Conservation (phyloP, 2,888 invertebrate species). For the Polydrusus tereticollis region DNA sequence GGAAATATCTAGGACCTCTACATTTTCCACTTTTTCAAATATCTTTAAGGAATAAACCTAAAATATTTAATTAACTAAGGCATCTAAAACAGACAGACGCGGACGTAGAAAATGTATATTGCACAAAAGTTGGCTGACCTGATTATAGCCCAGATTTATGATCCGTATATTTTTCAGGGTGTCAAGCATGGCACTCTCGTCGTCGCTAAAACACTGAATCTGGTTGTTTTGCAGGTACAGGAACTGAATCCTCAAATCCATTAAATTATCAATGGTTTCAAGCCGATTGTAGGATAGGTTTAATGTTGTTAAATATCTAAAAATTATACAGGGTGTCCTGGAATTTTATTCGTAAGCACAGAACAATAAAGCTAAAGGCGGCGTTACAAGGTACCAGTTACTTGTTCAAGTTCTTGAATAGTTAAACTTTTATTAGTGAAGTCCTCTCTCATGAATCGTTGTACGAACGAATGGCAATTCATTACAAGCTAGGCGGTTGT, state of each 20-base stretch:
- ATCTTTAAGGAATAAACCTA: constrained; percentile 66
- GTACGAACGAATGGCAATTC: too few species aligned
- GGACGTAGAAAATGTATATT: too few species aligned
- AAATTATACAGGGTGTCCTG: too few species aligned
- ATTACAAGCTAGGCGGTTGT: too few species aligned
- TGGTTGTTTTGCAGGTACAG: constrained; percentile 56
- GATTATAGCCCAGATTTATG: constrained; percentile 71
- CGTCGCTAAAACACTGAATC: constrained; percentile 56
- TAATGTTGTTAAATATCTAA: constrained; percentile 71
- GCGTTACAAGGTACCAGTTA: too few species aligned
- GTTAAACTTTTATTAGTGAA: too few species aligned
- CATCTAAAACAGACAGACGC: too few species aligned
- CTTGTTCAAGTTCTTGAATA: too few species aligned
- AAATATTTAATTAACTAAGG: neutral
- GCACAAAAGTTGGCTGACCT: too few species aligned
- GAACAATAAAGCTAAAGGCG: too few species aligned
- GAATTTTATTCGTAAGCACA: too few species aligned
- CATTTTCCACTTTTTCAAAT: constrained; percentile 64
- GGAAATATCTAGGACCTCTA: constrained; percentile 62
- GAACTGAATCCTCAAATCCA: constrained; percentile 66
- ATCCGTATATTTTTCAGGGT: constrained; percentile 70
- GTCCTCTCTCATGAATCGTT: too few species aligned
- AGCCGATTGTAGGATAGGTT: constrained; percentile 75
- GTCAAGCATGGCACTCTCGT: constrained; percentile 66
- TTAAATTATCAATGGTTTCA: constrained; percentile 71